Conservation (phyloP, 2,113 vertebrate species). For the Amazona vittata region DNA sequence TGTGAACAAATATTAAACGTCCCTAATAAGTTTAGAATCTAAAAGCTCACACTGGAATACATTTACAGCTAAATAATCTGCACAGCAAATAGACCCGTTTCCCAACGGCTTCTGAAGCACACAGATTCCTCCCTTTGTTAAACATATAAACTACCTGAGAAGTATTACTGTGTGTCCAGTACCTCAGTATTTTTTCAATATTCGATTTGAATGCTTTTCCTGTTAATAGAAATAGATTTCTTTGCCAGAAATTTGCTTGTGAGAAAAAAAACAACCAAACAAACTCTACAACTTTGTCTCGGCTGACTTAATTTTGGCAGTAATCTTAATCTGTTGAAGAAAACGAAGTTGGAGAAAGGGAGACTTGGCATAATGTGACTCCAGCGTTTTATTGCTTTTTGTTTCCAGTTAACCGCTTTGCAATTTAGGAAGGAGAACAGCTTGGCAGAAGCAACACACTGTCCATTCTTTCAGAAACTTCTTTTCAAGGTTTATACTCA, state of each 20-base stretch:
- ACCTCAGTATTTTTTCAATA: background rate
- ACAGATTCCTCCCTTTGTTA: background rate
- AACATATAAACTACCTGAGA: background rate
- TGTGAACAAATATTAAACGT: background rate
- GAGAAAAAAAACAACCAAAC: background rate
- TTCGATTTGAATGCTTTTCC: background rate
- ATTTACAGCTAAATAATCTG: background rate
- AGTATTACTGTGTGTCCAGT: background rate
- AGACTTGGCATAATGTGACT: background rate
- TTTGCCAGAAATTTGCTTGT: background rate
- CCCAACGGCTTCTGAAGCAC: background rate
- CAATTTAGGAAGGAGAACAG: background rate
- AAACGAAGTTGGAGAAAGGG: background rate
- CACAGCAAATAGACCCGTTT: background rate
- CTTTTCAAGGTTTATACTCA: background rate
- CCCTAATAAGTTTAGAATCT: background rate
- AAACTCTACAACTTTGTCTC: background rate
- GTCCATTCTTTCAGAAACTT: background rate
- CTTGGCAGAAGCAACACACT: background rate
- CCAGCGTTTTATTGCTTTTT: background rate
- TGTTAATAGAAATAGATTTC: background rate
- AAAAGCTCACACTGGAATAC: background rate
- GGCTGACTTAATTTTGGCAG: background rate
- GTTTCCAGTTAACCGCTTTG: background rate
- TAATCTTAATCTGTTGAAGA: background rate